Conservation (phyloP, 2,888 invertebrate genomes). For the Drosophila falleni region DNA sequence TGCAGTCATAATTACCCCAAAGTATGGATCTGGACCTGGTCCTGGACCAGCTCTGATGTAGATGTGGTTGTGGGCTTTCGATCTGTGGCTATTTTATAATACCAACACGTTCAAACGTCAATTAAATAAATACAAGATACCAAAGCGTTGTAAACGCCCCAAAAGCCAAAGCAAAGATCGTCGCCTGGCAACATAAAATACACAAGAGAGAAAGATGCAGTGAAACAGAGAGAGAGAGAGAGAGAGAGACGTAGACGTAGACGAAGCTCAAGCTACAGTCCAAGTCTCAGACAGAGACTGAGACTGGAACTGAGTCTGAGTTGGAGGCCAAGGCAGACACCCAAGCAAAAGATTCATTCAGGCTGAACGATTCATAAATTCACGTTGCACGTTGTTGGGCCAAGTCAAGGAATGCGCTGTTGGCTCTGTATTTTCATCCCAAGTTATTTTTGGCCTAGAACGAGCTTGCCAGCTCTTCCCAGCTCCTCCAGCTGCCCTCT, state of each 20-base stretch:
- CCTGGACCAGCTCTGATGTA: constrained; percentile 35
- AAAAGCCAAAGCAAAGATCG: constrained; percentile 43
- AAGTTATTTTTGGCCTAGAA: constrained; percentile 75
- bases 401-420: constrained; percentile 43
- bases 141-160: constrained; percentile 80
- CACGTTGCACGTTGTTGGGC: constrained; percentile 43
- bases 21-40: constrained; percentile 27
- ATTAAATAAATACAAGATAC: constrained; percentile 81
- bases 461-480: constrained; percentile 43
- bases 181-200: constrained; percentile 25
- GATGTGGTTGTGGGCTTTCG: constrained; percentile 16
- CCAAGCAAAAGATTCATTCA: constrained; percentile 72
- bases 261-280: not conserved
- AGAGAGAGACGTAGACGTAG: not conserved
- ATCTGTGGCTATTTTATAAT: constrained; percentile 72
- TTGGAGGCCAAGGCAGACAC: constrained; percentile 28
- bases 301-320: not conserved
- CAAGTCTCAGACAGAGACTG: not conserved
- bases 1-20: constrained; percentile 71
- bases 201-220: not conserved
- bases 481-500: not conserved
- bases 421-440: constrained; percentile 21
- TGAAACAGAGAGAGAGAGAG: too few species aligned
- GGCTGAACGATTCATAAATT: constrained; percentile 74
- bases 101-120: constrained; percentile 80